These are phyloP conservation scores for Scaptomyza polygonia DNA, from an alignment of 2,888 invertebrate genomes.

Conservation along the genomic window DNA sequence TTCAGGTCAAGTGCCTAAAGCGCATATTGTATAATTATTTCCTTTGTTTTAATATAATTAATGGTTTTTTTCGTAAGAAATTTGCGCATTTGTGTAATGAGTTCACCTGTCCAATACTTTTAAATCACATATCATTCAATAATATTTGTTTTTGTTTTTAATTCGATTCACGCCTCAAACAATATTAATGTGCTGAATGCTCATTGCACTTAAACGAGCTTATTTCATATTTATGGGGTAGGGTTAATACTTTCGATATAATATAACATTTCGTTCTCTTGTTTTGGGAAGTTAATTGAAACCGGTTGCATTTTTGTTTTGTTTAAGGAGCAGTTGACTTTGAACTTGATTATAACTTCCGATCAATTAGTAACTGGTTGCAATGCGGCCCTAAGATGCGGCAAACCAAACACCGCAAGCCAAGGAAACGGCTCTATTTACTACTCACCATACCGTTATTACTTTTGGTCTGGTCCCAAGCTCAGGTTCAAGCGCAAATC, in stretches of 20 bases:
- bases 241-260: constrained; percentile 49
- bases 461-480: constrained; percentile 28
- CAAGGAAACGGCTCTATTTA: constrained; percentile 41
- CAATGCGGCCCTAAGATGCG: constrained; percentile 68
- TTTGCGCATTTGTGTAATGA: constrained; percentile 16
- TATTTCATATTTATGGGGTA: constrained; percentile 42
- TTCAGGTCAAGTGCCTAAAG: constrained; percentile 11
- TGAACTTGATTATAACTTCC: constrained; percentile 51
- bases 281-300: constrained; percentile 24
- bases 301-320: constrained; percentile 33
- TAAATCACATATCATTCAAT: constrained; percentile 25
- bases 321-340: constrained; percentile 34
- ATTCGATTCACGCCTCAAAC: constrained; percentile 45
- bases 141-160: background rate
- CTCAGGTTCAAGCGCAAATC: constrained; percentile 27
- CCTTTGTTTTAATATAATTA: constrained; percentile 28
- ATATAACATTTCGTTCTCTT: background rate
- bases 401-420: constrained; percentile 51
- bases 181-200: constrained; percentile 56
- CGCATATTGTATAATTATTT: constrained; percentile 17
- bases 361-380: constrained; percentile 40
- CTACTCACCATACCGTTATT: constrained; percentile 42
- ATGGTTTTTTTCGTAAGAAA: constrained; percentile 19
- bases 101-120: constrained; percentile 38
- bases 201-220: constrained; percentile 50